Evolutionary conservation across 2,888 invertebrate species (phyloP).

Genomic region (Nowickia ferox): DNA sequence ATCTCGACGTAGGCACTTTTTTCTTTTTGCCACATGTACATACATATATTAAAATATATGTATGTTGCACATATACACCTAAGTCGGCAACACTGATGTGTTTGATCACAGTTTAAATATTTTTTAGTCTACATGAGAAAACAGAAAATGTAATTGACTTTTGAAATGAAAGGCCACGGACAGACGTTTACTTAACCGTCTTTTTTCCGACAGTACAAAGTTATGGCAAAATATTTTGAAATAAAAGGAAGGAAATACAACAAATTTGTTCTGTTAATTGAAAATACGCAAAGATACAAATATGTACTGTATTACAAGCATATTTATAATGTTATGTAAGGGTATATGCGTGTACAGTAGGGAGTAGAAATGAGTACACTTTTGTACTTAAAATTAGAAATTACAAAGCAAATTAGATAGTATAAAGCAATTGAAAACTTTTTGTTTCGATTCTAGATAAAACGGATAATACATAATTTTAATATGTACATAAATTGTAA

Average conservation of each 20-base stretch:
- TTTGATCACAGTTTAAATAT: conserved; percentile 29
- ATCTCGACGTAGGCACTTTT: too few relatives aligned
- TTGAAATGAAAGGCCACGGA: conserved; percentile 44
- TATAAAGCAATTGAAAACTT: too few relatives aligned
- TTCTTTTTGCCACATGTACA: background rate
- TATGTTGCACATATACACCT: too few relatives aligned
- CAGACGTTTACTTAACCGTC: conserved; percentile 46
- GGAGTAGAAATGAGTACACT: too few relatives aligned
- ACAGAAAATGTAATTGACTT: background rate
- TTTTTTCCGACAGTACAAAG: conserved; percentile 27
- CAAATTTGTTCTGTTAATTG: conserved; percentile 18
- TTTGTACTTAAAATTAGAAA: too few relatives aligned
- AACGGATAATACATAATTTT: too few relatives aligned
- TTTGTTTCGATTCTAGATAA: too few relatives aligned
- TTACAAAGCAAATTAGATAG: too few relatives aligned
- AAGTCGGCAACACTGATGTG: background rate
- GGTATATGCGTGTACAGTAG: too few relatives aligned
- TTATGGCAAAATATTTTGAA: conserved; percentile 3
- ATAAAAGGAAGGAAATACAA: conserved; percentile 45
- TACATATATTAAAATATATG: background rate
- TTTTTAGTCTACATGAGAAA: conserved; percentile 34
- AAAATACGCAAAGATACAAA: conserved; percentile 21
- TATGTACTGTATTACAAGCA: background rate
- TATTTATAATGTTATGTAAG: too few relatives aligned
- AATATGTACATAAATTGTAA: too few relatives aligned